These are phyloP conservation scores for Vulpes lagopus DNA, from an alignment of 2,113 vertebrate genomes.

Conservation along the genomic window DNA sequence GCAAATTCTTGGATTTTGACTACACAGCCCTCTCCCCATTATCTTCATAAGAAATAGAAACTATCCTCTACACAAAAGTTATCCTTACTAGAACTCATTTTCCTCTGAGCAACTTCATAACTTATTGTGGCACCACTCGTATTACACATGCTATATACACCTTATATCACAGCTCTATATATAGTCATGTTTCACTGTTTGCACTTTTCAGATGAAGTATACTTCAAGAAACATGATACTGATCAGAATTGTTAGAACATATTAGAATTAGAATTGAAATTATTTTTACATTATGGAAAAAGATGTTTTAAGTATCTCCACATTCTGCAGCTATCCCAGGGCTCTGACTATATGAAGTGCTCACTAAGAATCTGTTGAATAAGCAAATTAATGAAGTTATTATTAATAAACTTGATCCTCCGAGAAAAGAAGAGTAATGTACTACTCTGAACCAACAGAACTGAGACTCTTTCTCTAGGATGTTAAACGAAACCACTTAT, in stretches of 20 bases:
- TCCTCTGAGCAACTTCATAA: neutral
- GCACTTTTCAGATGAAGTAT: neutral
- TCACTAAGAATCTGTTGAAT: neutral
- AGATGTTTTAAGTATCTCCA: neutral
- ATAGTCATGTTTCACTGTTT: neutral
- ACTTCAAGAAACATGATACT: conserved; percentile 12
- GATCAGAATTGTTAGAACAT: neutral
- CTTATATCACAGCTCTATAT: neutral
- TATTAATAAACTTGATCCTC: neutral
- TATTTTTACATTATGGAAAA: neutral
- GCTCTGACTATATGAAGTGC: neutral
- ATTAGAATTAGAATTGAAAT: neutral
- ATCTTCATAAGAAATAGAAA: neutral
- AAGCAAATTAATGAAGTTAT: neutral
- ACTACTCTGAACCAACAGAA: neutral
- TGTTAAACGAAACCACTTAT: neutral
- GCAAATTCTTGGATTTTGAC: neutral
- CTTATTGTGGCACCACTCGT: neutral
- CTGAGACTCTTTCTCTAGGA: neutral
- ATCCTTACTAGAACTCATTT: neutral
- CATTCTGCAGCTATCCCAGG: neutral
- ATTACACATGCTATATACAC: neutral
- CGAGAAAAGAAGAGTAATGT: neutral
- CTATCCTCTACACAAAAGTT: neutral
- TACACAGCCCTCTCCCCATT: neutral